phyloP scores from a whole-genome alignment of 2,888 invertebrate species.

The Pemphredon lugubris region DNA sequence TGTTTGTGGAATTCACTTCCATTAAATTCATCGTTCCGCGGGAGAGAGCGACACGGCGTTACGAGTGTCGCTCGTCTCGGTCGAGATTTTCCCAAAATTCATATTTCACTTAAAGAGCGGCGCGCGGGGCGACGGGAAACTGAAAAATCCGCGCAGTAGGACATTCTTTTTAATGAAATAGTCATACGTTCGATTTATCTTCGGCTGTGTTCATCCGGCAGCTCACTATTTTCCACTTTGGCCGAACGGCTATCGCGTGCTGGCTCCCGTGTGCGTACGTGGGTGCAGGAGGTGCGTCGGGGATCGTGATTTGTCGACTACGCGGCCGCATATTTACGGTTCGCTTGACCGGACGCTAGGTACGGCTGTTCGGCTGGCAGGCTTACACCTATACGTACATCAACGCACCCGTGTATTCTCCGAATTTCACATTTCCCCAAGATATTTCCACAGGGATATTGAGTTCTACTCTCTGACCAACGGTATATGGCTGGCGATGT shows the following conservation, averaged over 20 bases:
- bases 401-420: constrained; percentile 55
- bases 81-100: no score
- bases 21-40: no score
- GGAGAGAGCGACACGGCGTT: no score
- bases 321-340: constrained; percentile 55
- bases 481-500: constrained; percentile 21
- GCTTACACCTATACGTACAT: constrained; percentile 4
- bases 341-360: constrained; percentile 43
- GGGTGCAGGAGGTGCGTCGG: constrained; percentile 24
- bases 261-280: constrained; percentile 8
- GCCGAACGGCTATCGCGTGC: constrained; percentile 31
- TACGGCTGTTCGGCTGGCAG: constrained; percentile 6
- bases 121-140: no score
- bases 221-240: constrained; percentile 51
- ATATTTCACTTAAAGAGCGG: no score
- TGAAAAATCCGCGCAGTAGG: constrained; percentile 7
- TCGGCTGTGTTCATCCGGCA: constrained; percentile 34
- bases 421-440: constrained; percentile 69
- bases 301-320: constrained; percentile 54
- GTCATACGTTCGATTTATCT: constrained; percentile 45
- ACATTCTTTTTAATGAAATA: constrained; percentile 21
- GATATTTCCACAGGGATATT: constrained; percentile 67
- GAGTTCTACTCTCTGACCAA: constrained; percentile 60
- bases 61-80: no score
- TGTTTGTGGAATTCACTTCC: no score